phyloP scores from a whole-genome alignment of 2,888 invertebrate genomes.

The Brachyopa scutellaris region DNA sequence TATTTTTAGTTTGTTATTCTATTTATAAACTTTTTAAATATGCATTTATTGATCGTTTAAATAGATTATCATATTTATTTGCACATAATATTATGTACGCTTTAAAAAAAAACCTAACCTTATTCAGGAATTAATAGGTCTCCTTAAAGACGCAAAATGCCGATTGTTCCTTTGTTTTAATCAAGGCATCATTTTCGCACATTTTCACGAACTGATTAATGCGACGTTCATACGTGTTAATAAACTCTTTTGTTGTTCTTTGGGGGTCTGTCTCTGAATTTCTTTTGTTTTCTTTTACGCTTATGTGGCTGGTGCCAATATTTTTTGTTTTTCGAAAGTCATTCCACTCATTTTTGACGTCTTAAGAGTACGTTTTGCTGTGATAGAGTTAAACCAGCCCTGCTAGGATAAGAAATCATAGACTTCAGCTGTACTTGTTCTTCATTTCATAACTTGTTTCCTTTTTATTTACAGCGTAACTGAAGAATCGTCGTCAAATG shows the following conservation, averaged over 20 bases:
- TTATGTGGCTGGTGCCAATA: neutral
- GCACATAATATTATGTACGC: too few relatives aligned
- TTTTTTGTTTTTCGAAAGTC: neutral
- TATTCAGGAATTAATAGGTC: too few relatives aligned
- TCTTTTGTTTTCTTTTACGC: conserved; percentile 17
- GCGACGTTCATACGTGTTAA: conserved; percentile 20
- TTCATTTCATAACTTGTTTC: too few relatives aligned
- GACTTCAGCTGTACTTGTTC: too few relatives aligned
- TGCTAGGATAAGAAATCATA: too few relatives aligned
- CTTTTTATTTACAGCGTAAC: conserved; percentile 43
- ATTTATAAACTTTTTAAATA: conserved; percentile 33
- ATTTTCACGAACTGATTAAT: conserved; percentile 1
- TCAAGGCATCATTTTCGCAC: neutral
- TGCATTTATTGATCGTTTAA: too few relatives aligned
- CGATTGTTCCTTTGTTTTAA: conserved; percentile 46
- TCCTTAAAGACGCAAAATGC: neutral
- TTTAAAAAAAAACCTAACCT: neutral
- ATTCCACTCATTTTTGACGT: neutral
- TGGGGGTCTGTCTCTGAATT: too few relatives aligned
- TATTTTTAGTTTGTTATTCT: conserved; percentile 22
- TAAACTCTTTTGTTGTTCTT: conserved; percentile 41
- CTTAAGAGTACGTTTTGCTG: too few relatives aligned
- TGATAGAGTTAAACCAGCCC: too few relatives aligned
- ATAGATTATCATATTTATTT: too few relatives aligned
- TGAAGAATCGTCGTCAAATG: conserved; percentile 74